Percentiles rank a stretch among this genome's conserved stretches.
Conservation (phyloP, 2,113 vertebrate genomes). For the Dinomys branickii region DNA sequence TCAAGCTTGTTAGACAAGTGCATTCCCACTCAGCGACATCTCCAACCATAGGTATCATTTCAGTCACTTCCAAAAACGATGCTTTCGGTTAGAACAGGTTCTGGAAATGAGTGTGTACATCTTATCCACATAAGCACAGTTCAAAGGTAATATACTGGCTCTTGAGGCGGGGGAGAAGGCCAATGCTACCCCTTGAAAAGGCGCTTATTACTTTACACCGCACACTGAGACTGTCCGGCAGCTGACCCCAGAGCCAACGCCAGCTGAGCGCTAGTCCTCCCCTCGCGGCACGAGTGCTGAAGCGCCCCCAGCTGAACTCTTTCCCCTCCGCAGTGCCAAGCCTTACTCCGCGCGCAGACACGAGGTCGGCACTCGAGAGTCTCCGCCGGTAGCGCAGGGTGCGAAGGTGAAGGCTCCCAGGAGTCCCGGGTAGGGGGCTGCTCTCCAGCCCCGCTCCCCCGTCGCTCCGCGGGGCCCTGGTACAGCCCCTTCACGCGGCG, state of each 20-base stretch:
- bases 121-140: not conserved
- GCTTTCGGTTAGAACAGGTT: not conserved
- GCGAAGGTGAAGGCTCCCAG: too few species aligned
- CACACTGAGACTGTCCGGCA: not conserved
- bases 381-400: too few species aligned
- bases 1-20: not conserved
- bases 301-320: too few species aligned
- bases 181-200: not conserved
- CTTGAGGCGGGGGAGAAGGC: not conserved
- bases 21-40: not conserved
- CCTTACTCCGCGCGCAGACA: too few species aligned
- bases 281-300: too few species aligned
- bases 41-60: not conserved
- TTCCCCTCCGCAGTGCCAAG: not conserved
- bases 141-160: not conserved
- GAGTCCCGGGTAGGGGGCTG: too few species aligned
- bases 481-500: too few species aligned
- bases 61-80: not conserved
- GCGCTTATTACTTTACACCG: not conserved
- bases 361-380: too few species aligned
- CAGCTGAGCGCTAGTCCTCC: accelerated
- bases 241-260: not conserved
- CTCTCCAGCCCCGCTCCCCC: too few species aligned
- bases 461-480: too few species aligned
- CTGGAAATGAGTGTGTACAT: not conserved